phyloP scores from a whole-genome alignment of 2,113 vertebrate genomes.

The Oncorhynchus kisutch region DNA sequence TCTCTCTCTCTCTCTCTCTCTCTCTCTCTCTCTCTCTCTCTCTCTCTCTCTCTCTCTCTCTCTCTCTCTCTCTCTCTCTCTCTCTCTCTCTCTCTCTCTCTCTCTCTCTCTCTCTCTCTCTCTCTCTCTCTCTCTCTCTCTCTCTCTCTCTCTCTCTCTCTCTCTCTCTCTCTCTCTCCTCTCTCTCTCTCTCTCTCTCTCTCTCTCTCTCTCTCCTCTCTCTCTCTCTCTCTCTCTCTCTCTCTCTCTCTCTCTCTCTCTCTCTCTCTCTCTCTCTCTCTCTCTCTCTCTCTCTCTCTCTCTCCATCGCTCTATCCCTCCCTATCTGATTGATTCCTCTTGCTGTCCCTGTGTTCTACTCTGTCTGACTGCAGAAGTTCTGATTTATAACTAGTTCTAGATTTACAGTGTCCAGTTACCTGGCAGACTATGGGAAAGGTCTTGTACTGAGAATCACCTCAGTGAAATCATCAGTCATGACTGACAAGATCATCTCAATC shows the following conservation, averaged over 20 bases:
- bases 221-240: background rate
- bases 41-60: background rate
- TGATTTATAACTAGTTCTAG: background rate
- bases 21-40: too few species aligned
- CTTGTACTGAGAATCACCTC: background rate
- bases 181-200: background rate
- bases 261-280: background rate
- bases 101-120: background rate
- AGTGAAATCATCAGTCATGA: background rate
- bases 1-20: background rate
- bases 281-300: background rate
- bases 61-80: background rate
- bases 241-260: too few species aligned
- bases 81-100: background rate
- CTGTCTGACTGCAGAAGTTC: background rate
- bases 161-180: background rate
- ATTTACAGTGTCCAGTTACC: background rate
- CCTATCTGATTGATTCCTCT: background rate
- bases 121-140: background rate
- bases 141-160: background rate
- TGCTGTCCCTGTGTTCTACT: background rate
- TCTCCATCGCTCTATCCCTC: background rate
- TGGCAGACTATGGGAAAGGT: background rate
- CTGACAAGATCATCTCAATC: background rate
- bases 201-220: too few species aligned